Evolutionary conservation across 2,113 vertebrate species (phyloP).

Genomic region (Platichthys stellatus): DNA sequence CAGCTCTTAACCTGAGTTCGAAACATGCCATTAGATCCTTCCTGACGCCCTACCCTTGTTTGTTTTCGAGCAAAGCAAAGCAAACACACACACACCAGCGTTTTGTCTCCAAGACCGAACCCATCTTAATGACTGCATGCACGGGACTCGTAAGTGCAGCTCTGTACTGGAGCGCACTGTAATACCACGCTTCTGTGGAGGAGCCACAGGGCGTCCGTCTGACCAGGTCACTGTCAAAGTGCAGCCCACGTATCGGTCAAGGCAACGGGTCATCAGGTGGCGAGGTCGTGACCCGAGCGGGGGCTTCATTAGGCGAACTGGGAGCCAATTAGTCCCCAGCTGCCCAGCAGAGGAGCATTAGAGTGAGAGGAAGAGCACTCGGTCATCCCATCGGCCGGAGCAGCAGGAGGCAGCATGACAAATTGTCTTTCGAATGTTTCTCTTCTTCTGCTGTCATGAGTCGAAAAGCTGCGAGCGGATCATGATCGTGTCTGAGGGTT

Average conservation of each 20-base stretch:
- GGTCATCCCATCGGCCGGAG: slow-evolving; percentile 49
- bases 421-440: slow-evolving; percentile 1
- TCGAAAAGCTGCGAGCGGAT: slow-evolving; percentile 9
- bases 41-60: slow-evolving; percentile 45
- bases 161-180: slow-evolving; percentile 6
- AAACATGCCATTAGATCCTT: slow-evolving; percentile 47
- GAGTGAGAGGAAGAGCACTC: slow-evolving; percentile 38
- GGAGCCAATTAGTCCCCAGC: slow-evolving; percentile 69
- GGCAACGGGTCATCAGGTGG: slow-evolving; percentile 60
- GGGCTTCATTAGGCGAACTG: slow-evolving; percentile 68
- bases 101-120: slow-evolving; percentile 42
- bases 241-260: slow-evolving; percentile 54
- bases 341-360: slow-evolving; percentile 47
- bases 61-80: slow-evolving; percentile 44
- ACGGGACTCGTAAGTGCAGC: slow-evolving; percentile 2
- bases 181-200: background rate
- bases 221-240: slow-evolving; percentile 53
- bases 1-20: slow-evolving; percentile 59
- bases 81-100: slow-evolving; percentile 10
- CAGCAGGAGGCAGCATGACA: slow-evolving; percentile 55
- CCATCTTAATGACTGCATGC: slow-evolving; percentile 27
- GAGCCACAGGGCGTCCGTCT: slow-evolving; percentile 31
- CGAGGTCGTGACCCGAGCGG: slow-evolving; percentile 65
- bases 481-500: background rate
- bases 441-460: slow-evolving; percentile 4